These are phyloP conservation scores for Malurus alboscapulatus DNA, from an alignment of 2,113 vertebrate genomes.

Conservation along the genomic window DNA sequence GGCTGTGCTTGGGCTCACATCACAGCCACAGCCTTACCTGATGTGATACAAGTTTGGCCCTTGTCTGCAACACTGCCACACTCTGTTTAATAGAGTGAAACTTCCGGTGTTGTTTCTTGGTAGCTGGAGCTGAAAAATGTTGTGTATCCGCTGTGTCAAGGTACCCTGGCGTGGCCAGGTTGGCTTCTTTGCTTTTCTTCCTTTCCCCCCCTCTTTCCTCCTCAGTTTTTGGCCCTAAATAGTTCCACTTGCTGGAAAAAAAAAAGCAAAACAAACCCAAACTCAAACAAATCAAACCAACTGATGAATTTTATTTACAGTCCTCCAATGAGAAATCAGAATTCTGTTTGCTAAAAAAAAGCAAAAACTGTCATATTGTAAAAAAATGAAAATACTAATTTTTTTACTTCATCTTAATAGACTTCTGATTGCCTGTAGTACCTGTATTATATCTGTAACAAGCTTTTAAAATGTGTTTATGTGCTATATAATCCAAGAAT, in stretches of 20 bases:
- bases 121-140: not conserved
- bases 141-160: fast-evolving
- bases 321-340: not conserved
- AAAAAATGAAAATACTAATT: not conserved
- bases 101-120: fast-evolving
- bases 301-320: not conserved
- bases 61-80: fast-evolving
- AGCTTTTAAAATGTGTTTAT: not conserved
- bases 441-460: not conserved
- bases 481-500: not conserved
- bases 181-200: not conserved
- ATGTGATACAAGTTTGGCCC: fast-evolving
- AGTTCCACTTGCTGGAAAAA: not conserved
- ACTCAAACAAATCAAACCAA: not conserved
- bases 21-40: not conserved
- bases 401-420: not conserved
- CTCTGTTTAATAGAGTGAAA: too few relatives aligned
- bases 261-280: too few relatives aligned
- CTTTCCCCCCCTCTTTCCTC: fast-evolving
- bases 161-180: fast-evolving
- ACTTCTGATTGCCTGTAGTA: not conserved
- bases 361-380: not conserved
- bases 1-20: not conserved
- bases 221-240: not conserved
- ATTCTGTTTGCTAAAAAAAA: not conserved